Evolutionary conservation across 2,888 invertebrate genomes (phyloP).

Genomic region (Drosophila neutralis): DNA sequence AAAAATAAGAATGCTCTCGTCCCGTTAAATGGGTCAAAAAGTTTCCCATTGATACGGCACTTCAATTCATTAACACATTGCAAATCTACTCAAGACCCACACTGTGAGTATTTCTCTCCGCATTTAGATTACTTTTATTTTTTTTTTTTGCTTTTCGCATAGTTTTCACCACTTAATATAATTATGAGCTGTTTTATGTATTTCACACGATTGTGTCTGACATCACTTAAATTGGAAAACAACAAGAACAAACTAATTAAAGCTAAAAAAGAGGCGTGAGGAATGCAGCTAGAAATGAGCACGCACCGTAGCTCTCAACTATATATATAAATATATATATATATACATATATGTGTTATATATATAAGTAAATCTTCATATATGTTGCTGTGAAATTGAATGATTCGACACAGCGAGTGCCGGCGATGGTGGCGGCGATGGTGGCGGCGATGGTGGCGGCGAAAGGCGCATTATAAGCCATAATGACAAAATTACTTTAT

Average conservation of each 20-base stretch:
- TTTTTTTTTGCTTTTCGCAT: constrained; percentile 16
- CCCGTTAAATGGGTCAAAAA: constrained; percentile 57
- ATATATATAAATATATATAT: background rate
- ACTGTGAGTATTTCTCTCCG: constrained; percentile 11
- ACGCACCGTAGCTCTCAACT: constrained; percentile 41
- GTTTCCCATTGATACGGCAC: constrained; percentile 54
- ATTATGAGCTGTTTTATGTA: constrained; percentile 17
- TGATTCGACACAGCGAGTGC: constrained; percentile 37
- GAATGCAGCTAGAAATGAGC: constrained; percentile 60
- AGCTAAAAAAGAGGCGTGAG: constrained; percentile 39
- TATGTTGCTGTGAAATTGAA: constrained; percentile 38
- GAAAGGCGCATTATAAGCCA: constrained; percentile 73
- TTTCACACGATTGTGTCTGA: constrained; percentile 41
- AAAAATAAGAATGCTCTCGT: constrained; percentile 20
- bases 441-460: constrained; percentile 41
- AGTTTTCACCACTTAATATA: constrained; percentile 11
- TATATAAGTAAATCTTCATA: background rate
- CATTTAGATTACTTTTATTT: background rate
- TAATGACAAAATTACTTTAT: constrained; percentile 79
- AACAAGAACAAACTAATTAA: constrained; percentile 55
- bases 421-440: constrained; percentile 23
- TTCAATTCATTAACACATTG: constrained; percentile 61
- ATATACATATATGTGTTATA: background rate
- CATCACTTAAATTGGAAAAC: constrained; percentile 1
- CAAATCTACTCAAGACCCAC: background rate